Evolutionary conservation across 2,797 vertebrate species (phyloP).

Genomic region (Sebastiscus albofasciatus): DNA sequence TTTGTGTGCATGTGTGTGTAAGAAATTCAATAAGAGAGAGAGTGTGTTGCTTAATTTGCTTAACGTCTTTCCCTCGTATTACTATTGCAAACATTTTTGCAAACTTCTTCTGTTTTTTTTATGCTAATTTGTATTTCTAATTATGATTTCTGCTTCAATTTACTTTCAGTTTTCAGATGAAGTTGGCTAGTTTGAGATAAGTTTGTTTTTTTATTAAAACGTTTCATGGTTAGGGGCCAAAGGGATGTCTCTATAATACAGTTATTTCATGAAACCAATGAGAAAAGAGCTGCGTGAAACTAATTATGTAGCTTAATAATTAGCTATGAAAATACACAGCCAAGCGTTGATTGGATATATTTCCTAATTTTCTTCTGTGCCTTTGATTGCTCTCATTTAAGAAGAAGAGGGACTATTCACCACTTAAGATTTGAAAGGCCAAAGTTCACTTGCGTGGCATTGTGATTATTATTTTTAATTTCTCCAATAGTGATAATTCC

Average conservation of each 20-base stretch:
- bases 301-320: constrained; percentile 22
- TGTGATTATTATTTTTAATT: constrained; percentile 1
- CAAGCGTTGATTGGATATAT: neutral
- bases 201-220: constrained; percentile 14
- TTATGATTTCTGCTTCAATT: constrained; percentile 34
- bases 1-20: constrained; percentile 18
- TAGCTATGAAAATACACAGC: neutral
- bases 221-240: constrained; percentile 19
- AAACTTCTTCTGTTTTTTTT: neutral
- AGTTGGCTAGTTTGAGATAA: constrained; percentile 8
- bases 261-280: neutral
- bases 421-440: neutral
- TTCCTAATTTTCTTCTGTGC: neutral
- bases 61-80: neutral
- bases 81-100: neutral
- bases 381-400: neutral
- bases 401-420: neutral
- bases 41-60: neutral
- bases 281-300: neutral
- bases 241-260: neutral
- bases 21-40: neutral
- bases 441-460: neutral
- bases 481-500: neutral
- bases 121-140: constrained; percentile 24
- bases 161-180: constrained; percentile 8